Percentiles rank a stretch among this genome's conserved stretches.
Conservation (phyloP, 2,888 invertebrate genomes). For the Ceratothoa steindachneri region DNA sequence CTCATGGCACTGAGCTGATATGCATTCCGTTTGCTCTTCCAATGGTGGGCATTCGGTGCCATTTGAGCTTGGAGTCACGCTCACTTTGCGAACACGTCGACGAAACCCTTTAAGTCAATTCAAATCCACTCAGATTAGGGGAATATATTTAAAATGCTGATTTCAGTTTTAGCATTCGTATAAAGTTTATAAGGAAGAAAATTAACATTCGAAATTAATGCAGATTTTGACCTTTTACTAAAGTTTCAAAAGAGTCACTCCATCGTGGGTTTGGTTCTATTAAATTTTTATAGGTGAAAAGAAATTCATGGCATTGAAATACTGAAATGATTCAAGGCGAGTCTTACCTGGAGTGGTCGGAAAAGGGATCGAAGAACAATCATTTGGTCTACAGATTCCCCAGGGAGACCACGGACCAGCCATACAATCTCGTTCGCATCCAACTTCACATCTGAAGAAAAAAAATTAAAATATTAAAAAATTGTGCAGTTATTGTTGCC, state of each 20-base stretch:
- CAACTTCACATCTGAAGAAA: slow-evolving; percentile 56
- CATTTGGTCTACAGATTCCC: slow-evolving; percentile 61
- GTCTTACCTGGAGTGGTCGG: slow-evolving; percentile 41
- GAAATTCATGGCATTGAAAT: too few species aligned
- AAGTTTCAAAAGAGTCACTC: too few species aligned
- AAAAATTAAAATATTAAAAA: neutral
- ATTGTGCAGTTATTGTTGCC: neutral
- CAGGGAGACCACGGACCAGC: slow-evolving; percentile 63
- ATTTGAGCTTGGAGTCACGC: slow-evolving; percentile 26
- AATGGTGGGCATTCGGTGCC: slow-evolving; percentile 38
- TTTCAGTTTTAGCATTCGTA: too few species aligned
- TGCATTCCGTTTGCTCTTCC: slow-evolving; percentile 45
- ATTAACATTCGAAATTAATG: too few species aligned
- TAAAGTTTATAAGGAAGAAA: too few species aligned
- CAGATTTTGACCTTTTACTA: too few species aligned
- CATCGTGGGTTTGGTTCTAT: too few species aligned
- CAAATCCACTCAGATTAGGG: too few species aligned
- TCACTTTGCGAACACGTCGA: slow-evolving; percentile 29
- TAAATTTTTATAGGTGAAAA: too few species aligned
- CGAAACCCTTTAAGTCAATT: slow-evolving; percentile 28
- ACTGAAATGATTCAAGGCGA: too few species aligned
- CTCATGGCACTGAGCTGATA: slow-evolving; percentile 41
- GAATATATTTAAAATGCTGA: too few species aligned
- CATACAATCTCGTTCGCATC: slow-evolving; percentile 62
- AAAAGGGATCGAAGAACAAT: slow-evolving; percentile 49